Base-by-base conservation (phyloP, 53 echinoderm and acorn worm genomes). In the Paelopatides confundens region DNA sequence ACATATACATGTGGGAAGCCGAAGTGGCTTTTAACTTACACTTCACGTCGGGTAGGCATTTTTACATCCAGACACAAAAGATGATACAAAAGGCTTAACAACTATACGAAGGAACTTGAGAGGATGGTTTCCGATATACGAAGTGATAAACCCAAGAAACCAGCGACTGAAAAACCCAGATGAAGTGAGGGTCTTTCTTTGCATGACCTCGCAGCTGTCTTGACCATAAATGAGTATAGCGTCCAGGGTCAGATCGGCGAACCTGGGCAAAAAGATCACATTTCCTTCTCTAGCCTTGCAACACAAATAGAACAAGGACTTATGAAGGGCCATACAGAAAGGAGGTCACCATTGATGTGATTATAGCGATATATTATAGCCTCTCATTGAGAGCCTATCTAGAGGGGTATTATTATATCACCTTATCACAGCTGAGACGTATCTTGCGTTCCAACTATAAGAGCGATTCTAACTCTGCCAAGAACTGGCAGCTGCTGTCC, bases 191-290 rank as follows among this genome's bases (percentile, higher is more conserved):
- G n/a, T n/a, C n/a, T n/a, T n/a, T n/a, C n/a, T n/a, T 48, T 48
- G 14, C 9, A 48, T 48, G 48, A 64, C 11, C n/a, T 15, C 11
- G 65, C 38, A 33, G 36, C 33, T 3, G 64, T 48, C 67, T 3
- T 68, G 18, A 10, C 5, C 21, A 87, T 35, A 39, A 93, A 84
- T 14, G 87, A 93, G 17, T 93, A 90, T 26, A 84, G 76, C 31
- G 87, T 93, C 24, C 71, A 76, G 17, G 90, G 93, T 27, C 87
- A 93, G 43, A 50, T 91, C 65, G 92, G 89, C 0, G 84, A 89
- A 58, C 86, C 85, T 4, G 89, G 76, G 1, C 91, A 94, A 48
- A 82, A 66, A 28, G 89, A 94, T 28, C 47, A 85, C 47, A 33
- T 92, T 26, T 65, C 69, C 9, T 89, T 76, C 62, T 40, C 67